These are phyloP conservation scores for Psettodes erumei DNA, from an alignment of 2,113 vertebrate genomes.

Conservation along the genomic window DNA sequence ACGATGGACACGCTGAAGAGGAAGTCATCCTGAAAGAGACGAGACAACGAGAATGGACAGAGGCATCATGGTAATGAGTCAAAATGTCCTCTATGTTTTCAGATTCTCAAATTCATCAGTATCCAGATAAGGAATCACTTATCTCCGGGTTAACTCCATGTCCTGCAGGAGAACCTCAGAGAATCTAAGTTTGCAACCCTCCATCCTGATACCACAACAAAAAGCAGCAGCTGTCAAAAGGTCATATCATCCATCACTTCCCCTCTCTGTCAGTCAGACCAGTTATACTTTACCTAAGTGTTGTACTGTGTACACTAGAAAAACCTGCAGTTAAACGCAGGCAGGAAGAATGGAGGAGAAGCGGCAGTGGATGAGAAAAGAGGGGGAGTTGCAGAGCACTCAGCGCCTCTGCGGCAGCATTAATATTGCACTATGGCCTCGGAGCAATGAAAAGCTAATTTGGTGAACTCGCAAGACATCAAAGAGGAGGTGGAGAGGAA, in stretches of 20 bases:
- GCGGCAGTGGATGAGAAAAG: background rate
- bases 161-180: too few relatives aligned
- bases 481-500: constrained; percentile 44
- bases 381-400: constrained; percentile 50
- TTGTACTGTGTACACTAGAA: too few relatives aligned
- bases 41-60: background rate
- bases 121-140: too few relatives aligned
- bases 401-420: constrained; percentile 67
- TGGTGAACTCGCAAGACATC: constrained; percentile 51
- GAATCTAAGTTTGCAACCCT: too few relatives aligned
- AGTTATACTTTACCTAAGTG: too few relatives aligned
- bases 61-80: background rate
- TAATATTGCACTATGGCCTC: constrained; percentile 75
- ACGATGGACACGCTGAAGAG: constrained; percentile 95
- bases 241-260: background rate
- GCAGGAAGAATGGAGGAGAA: background rate
- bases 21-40: constrained; percentile 89
- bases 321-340: background rate
- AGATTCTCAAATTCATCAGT: too few relatives aligned
- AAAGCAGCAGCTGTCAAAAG: too few relatives aligned
- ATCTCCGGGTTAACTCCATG: too few relatives aligned
- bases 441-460: constrained; percentile 67
- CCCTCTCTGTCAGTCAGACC: background rate
- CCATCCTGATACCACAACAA: too few relatives aligned
- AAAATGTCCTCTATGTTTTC: too few relatives aligned